phyloP scores from a whole-genome alignment of 1,140 invertebrate genomes.

The Aphaenogaster ashmeadi region DNA sequence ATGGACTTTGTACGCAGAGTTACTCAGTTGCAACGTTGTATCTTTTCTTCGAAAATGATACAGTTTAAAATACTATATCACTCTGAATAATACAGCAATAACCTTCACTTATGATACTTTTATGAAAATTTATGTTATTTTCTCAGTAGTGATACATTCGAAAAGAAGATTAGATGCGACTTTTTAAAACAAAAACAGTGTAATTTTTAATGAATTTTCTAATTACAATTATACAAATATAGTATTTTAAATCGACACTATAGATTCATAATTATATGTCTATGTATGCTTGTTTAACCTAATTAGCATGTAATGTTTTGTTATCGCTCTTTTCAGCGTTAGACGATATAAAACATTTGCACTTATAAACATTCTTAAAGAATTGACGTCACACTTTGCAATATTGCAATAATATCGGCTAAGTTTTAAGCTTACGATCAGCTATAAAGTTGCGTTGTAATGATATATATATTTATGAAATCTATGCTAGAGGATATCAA shows the following conservation, averaged over 20 bases:
- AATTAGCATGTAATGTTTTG: constrained; percentile 13
- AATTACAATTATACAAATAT: not conserved
- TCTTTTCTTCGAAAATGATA: not conserved
- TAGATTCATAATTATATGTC: not conserved
- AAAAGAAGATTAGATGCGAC: not conserved
- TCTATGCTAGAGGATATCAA: not conserved
- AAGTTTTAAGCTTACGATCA: not conserved
- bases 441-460: not conserved
- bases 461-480: constrained; percentile 1
- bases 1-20: not conserved
- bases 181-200: not conserved
- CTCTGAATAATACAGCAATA: not conserved
- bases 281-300: not conserved
- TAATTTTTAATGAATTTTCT: not conserved
- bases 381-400: constrained; percentile 1
- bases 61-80: not conserved
- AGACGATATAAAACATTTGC: not conserved
- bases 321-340: not conserved
- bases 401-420: not conserved
- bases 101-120: not conserved
- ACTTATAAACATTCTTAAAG: not conserved
- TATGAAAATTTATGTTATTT: not conserved
- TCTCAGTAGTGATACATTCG: not conserved
- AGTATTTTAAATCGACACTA: not conserved
- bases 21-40: not conserved